Percentiles rank a stretch among this genome's conserved stretches.
Conservation (phyloP, 2,888 invertebrate genomes). For the Trachelus tabidus region DNA sequence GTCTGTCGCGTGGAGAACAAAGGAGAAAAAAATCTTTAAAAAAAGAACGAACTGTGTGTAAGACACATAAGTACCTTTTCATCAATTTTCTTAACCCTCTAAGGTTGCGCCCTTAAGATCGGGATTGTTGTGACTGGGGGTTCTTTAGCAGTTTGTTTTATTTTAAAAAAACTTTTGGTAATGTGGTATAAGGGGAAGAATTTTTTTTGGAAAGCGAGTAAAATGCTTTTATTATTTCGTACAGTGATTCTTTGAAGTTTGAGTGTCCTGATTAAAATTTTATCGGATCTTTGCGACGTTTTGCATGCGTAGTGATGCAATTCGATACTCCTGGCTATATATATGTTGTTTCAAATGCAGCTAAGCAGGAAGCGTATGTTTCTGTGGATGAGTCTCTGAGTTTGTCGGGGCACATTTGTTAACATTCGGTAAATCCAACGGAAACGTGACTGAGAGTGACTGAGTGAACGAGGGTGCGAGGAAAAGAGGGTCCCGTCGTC, state of each 20-base stretch:
- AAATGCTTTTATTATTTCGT: not conserved
- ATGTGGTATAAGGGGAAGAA: not conserved
- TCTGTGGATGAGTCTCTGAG: not conserved
- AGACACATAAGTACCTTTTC: not conserved
- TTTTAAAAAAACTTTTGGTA: not conserved
- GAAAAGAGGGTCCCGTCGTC: not conserved
- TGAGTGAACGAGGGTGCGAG: constrained; percentile 8
- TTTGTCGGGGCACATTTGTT: not conserved
- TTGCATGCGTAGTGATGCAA: not conserved
- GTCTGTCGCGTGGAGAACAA: constrained; percentile 26
- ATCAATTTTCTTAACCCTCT: not conserved
- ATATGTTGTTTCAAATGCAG: not conserved
- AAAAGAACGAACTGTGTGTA: constrained; percentile 19
- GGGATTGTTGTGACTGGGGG: not conserved
- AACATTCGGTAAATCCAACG: not conserved
- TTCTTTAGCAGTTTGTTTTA: not conserved
- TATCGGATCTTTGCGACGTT: not conserved
- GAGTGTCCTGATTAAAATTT: too few species aligned
- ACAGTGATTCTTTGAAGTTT: too few species aligned
- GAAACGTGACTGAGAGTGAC: constrained; percentile 17
- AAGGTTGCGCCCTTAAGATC: not conserved
- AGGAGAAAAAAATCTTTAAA: constrained; percentile 23
- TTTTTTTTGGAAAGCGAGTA: not conserved
- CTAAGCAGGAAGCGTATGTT: not conserved
- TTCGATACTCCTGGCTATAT: not conserved